Conservation (phyloP, 2,113 vertebrate species). For the Tonatia bakeri region DNA sequence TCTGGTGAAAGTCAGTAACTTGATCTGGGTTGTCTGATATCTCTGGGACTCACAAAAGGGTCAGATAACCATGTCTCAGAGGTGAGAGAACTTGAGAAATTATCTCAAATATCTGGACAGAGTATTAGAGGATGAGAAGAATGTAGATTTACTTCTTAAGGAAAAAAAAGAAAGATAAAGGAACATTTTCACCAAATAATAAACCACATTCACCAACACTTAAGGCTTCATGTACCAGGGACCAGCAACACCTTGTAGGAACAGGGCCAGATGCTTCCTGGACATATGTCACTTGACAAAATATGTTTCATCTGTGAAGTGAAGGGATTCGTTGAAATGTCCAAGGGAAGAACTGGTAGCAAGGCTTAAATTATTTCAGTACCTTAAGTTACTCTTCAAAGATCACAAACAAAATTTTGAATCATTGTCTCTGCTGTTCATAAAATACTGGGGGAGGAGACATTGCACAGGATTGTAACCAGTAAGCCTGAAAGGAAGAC, state of each 20-base stretch:
- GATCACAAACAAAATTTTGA: neutral
- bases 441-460: neutral
- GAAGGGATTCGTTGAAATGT: neutral
- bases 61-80: neutral
- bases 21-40: neutral
- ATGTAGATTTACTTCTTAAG: neutral
- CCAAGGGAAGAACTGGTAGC: neutral
- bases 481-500: neutral
- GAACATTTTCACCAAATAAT: neutral
- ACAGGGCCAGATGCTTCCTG: neutral
- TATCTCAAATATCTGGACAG: neutral
- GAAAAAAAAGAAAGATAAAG: neutral
- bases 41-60: neutral
- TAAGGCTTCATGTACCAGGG: neutral
- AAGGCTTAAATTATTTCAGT: neutral
- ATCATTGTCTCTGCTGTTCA: neutral
- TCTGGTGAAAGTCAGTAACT: neutral
- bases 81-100: neutral
- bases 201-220: neutral
- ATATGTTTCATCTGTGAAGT: neutral
- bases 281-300: neutral
- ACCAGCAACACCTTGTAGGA: neutral
- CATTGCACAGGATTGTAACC: neutral
- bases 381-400: neutral
- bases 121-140: neutral